phyloP scores from a whole-genome alignment of 2,888 invertebrate genomes.

The Drosophila sordidula region DNA sequence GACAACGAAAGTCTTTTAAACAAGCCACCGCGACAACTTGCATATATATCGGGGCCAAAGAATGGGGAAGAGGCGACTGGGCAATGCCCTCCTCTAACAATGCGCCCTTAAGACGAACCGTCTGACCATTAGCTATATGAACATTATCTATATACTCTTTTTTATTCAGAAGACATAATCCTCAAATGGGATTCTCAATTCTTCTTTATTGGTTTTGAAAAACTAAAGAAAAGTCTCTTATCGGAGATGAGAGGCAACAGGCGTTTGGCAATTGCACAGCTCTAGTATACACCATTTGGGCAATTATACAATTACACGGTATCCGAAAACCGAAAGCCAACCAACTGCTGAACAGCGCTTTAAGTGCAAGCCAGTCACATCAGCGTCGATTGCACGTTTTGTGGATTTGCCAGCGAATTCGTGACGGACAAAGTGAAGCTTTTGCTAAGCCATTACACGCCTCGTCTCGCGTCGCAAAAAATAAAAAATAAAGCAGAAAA shows the following conservation, averaged over 20 bases:
- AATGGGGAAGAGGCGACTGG: neutral
- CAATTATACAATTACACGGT: neutral
- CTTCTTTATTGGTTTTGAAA: too few species aligned
- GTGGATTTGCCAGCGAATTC: constrained; percentile 63
- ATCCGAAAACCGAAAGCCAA: neutral
- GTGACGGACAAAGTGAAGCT: constrained; percentile 71
- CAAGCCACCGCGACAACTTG: constrained; percentile 39
- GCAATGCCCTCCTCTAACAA: neutral
- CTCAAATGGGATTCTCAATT: too few species aligned
- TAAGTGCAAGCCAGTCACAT: constrained; percentile 49
- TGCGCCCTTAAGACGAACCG: neutral
- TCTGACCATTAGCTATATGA: too few species aligned
- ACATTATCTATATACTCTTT: too few species aligned
- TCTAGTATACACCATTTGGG: neutral
- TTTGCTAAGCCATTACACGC: constrained; percentile 66
- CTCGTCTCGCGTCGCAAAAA: constrained; percentile 25
- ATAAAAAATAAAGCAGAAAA: constrained; percentile 8
- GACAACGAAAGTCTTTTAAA: constrained; percentile 19
- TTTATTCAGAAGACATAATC: too few species aligned
- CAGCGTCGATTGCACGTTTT: constrained; percentile 58
- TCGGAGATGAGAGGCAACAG: too few species aligned
- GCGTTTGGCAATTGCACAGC: too few species aligned
- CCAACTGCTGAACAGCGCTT: constrained; percentile 32
- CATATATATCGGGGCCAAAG: constrained; percentile 28
- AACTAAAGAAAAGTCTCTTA: too few species aligned